phyloP scores from a whole-genome alignment of 2,113 vertebrate genomes.

The Alethe castanea region DNA sequence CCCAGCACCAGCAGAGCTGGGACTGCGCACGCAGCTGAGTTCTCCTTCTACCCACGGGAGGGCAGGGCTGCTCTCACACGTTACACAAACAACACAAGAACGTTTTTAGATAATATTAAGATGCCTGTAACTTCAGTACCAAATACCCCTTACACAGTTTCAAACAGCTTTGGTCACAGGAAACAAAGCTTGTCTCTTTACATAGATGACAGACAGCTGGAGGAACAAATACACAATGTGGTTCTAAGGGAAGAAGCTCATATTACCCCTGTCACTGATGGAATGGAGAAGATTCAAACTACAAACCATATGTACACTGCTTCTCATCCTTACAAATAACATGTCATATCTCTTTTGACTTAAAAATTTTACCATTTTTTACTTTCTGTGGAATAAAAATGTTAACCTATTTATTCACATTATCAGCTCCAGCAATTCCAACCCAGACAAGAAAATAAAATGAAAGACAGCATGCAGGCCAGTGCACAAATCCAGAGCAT shows the following conservation, averaged over 20 bases:
- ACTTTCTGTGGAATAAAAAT: background rate
- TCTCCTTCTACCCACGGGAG: background rate
- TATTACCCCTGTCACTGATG: background rate
- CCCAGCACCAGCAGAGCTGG: background rate
- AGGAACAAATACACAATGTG: background rate
- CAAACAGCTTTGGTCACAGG: background rate
- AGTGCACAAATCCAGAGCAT: background rate
- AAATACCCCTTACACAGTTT: background rate
- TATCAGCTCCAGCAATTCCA: background rate
- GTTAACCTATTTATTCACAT: background rate
- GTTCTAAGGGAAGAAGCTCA: background rate
- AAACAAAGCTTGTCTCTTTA: background rate
- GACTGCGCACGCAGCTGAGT: accelerated
- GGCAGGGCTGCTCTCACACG: background rate
- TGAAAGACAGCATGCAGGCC: background rate
- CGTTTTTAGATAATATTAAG: background rate
- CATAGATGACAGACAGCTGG: background rate
- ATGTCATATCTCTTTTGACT: background rate
- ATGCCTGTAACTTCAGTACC: background rate
- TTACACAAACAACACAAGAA: background rate
- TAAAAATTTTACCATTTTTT: background rate
- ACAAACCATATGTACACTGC: background rate
- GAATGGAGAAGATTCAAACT: background rate
- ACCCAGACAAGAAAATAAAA: background rate
- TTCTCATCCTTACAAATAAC: background rate